A percentile compares a stretch with the other conserved stretches of the same genome.
phyloP scores from a whole-genome alignment of 2,888 invertebrate species.

The Synanthedon tipuliformis region DNA sequence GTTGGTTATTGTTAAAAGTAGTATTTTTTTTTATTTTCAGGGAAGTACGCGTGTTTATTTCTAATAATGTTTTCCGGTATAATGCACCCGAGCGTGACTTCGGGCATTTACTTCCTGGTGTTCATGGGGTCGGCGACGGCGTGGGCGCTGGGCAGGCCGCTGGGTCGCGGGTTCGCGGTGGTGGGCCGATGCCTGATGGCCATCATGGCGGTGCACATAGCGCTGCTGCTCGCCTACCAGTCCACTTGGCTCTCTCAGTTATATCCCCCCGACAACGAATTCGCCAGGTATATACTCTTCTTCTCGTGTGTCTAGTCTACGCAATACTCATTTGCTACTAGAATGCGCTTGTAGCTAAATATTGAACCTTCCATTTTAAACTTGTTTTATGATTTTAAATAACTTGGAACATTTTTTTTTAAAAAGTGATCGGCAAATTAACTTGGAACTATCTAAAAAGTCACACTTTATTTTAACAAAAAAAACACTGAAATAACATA shows the following conservation, averaged over 20 bases:
- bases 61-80: slow-evolving; percentile 80
- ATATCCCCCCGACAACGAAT: slow-evolving; percentile 75
- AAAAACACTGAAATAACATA: too few relatives aligned
- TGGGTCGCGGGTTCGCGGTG: slow-evolving; percentile 82
- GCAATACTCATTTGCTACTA: too few relatives aligned
- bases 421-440: too few relatives aligned
- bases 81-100: slow-evolving; percentile 84
- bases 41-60: slow-evolving; percentile 74
- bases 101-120: slow-evolving; percentile 86
- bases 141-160: slow-evolving; percentile 84
- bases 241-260: slow-evolving; percentile 82
- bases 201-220: slow-evolving; percentile 81
- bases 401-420: too few relatives aligned
- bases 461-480: too few relatives aligned
- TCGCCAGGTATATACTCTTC: slow-evolving; percentile 83
- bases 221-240: slow-evolving; percentile 83
- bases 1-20: slow-evolving; percentile 2
- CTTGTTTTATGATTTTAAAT: too few relatives aligned
- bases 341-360: too few relatives aligned
- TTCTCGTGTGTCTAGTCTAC: too few relatives aligned
- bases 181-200: slow-evolving; percentile 77
- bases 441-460: too few relatives aligned
- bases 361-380: too few relatives aligned
- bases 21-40: slow-evolving; percentile 45
- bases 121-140: slow-evolving; percentile 88